Conservation (phyloP, 2,113 vertebrate species). For the Delphinus delphis region DNA sequence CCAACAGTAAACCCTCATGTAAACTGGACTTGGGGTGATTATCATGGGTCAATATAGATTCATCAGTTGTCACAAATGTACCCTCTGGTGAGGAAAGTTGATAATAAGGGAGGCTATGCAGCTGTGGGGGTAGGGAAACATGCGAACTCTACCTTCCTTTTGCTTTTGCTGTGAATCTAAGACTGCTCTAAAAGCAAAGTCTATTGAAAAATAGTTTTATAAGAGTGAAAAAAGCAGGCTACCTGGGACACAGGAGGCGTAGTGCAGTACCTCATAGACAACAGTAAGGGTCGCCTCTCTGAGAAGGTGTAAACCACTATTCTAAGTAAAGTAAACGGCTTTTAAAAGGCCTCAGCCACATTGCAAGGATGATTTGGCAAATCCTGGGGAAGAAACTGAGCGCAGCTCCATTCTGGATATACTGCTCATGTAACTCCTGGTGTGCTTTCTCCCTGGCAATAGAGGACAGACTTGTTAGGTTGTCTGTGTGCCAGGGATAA, state of each 20-base stretch:
- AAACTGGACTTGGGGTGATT: neutral
- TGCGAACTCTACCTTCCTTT: neutral
- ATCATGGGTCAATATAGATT: accelerated
- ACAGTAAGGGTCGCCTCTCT: neutral
- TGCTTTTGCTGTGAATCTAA: neutral
- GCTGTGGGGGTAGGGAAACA: too few species aligned
- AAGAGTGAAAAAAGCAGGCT: neutral
- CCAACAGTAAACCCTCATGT: neutral
- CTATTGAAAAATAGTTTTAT: neutral
- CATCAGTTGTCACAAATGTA: too few species aligned
- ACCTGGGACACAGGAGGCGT: neutral
- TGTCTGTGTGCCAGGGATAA: neutral
- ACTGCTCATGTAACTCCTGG: neutral
- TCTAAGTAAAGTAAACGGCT: neutral
- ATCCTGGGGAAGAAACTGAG: neutral
- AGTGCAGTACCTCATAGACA: neutral
- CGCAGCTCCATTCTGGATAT: neutral
- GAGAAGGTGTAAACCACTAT: neutral
- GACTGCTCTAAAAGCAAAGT: neutral
- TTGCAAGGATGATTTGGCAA: neutral
- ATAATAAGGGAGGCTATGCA: neutral
- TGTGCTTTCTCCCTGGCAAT: neutral
- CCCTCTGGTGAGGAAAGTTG: neutral
- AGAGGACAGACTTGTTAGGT: neutral
- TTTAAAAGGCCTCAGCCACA: neutral